A percentile compares a stretch with the other conserved stretches of the same genome.
Evolutionary conservation across 1,140 invertebrate species (phyloP).

Genomic region (Leptinotarsa texana): DNA sequence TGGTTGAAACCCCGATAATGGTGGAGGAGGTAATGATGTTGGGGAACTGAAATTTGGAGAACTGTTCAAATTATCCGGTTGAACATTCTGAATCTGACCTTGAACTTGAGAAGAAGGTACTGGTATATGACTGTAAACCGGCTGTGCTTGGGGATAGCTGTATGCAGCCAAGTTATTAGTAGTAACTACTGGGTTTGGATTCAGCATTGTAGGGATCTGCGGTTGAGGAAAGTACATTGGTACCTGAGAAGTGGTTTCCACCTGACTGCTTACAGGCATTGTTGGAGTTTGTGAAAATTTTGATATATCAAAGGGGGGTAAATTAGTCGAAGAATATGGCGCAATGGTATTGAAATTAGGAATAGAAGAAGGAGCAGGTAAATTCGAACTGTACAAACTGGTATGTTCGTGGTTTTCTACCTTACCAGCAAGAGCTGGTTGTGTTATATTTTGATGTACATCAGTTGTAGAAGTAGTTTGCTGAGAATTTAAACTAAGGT

Average conservation of each 20-base stretch:
- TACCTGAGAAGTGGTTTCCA: conserved; percentile 5
- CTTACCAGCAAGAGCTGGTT: not conserved
- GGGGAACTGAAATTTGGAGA: not conserved
- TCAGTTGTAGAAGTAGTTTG: not conserved
- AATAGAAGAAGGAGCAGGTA: conserved; percentile 22
- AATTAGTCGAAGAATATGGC: conserved; percentile 9
- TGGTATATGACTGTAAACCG: not conserved
- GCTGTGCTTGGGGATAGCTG: conserved; percentile 30
- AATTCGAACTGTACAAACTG: conserved; percentile 15
- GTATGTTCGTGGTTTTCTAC: not conserved
- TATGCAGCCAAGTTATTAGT: not conserved
- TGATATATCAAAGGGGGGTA: conserved; percentile 22
- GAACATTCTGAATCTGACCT: not conserved
- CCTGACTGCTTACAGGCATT: not conserved
- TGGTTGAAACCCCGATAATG: conserved; percentile 22
- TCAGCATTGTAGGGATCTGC: not conserved
- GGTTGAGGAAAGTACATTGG: conserved; percentile 20
- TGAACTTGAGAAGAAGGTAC: not conserved
- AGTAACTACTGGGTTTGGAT: not conserved
- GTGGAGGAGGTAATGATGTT: conserved; percentile 20
- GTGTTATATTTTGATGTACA: not conserved
- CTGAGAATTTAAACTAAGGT: conserved; percentile 20
- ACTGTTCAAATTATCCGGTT: not conserved
- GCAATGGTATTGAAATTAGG: conserved; percentile 17
- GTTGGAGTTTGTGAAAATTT: conserved; percentile 29